phyloP scores from a whole-genome alignment of 2,888 invertebrate species.

The Marronus borbonicus region DNA sequence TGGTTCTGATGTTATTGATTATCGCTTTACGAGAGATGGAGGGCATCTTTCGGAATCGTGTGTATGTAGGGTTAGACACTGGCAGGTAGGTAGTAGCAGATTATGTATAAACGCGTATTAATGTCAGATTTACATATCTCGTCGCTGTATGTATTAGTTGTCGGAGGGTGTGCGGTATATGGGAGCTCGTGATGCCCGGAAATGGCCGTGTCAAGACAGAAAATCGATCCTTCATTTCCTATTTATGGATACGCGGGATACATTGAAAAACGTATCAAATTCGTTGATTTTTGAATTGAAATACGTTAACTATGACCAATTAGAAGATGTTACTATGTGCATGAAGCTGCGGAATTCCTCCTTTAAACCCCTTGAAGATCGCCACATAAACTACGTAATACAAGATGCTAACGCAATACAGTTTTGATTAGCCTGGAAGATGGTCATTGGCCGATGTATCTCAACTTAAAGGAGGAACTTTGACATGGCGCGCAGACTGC shows the following conservation, averaged over 20 bases:
- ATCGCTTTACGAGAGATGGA: neutral
- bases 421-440: too few relatives aligned
- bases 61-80: slow-evolving; percentile 32
- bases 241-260: neutral
- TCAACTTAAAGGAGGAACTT: too few relatives aligned
- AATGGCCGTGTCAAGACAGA: slow-evolving; percentile 22
- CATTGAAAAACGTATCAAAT: neutral
- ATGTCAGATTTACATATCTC: slow-evolving; percentile 39
- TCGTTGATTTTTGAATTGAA: slow-evolving; percentile 2
- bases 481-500: too few relatives aligned
- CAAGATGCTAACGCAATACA: too few relatives aligned
- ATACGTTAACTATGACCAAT: too few relatives aligned
- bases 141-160: slow-evolving; percentile 10
- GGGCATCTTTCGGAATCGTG: slow-evolving; percentile 23
- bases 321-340: too few relatives aligned
- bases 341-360: too few relatives aligned
- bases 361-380: too few relatives aligned
- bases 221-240: slow-evolving; percentile 29
- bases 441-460: too few relatives aligned
- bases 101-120: slow-evolving; percentile 30
- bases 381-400: too few relatives aligned
- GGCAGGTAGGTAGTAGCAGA: slow-evolving; percentile 5
- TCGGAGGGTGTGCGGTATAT: neutral
- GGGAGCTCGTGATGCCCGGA: slow-evolving; percentile 9
- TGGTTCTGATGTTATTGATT: slow-evolving; percentile 8